A percentile compares a stretch with the other conserved stretches of the same genome.
Conservation (phyloP, 2,888 invertebrate species). For the Ophion obscuratus region DNA sequence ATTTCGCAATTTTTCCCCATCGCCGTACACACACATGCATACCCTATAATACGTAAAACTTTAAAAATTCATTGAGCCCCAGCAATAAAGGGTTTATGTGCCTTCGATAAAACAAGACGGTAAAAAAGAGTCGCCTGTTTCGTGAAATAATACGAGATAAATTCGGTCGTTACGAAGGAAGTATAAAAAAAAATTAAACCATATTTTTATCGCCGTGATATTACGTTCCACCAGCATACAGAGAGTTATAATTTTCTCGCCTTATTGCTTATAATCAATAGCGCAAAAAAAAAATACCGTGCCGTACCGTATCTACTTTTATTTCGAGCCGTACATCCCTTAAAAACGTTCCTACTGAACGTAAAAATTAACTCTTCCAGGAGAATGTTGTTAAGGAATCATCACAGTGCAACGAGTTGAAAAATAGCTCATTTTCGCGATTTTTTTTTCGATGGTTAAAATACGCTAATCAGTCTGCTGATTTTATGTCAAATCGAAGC, state of each 20-base stretch:
- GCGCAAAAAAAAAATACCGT: background rate
- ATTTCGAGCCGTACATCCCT: background rate
- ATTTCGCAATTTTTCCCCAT: conserved; percentile 45
- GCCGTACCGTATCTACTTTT: background rate
- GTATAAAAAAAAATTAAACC: conserved; percentile 31
- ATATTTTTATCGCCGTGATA: conserved; percentile 6
- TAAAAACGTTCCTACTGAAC: background rate
- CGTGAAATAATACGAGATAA: conserved; percentile 1
- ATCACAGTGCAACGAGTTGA: no score
- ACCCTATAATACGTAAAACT: conserved; percentile 41
- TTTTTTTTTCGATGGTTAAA: no score
- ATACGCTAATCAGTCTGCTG: no score
- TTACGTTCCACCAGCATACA: background rate
- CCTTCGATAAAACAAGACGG: conserved; percentile 16
- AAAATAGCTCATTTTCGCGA: no score
- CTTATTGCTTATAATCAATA: background rate
- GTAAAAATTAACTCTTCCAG: background rate
- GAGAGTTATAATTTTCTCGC: background rate
- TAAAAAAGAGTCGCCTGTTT: background rate
- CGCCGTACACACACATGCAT: background rate
- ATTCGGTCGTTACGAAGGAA: conserved; percentile 5
- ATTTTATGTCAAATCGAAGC: no score
- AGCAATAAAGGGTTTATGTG: conserved; percentile 41
- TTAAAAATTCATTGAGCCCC: conserved; percentile 32
- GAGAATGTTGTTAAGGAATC: background rate